These are phyloP conservation scores for Pocillopora grandis DNA, from an alignment of 92 coral and sea anemone genomes.

Conservation along the genomic window DNA sequence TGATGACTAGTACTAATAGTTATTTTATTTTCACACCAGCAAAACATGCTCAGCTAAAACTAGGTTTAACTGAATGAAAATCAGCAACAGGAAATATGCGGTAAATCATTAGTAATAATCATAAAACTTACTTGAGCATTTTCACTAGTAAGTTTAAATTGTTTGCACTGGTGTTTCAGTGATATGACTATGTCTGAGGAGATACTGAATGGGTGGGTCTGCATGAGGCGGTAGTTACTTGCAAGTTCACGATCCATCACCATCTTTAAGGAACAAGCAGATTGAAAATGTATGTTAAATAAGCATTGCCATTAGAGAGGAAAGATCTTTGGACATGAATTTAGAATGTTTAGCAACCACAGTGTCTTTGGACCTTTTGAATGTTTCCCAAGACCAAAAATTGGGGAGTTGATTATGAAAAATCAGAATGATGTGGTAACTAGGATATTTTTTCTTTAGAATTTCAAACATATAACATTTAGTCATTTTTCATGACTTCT, in stretches of 20 bases:
- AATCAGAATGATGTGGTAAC: no score
- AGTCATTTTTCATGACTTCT: no score
- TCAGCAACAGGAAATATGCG: no score
- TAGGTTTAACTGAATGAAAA: no score
- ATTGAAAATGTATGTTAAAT: neutral
- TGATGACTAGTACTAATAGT: no score
- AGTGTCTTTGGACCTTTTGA: neutral
- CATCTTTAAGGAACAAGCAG: slow-evolving; percentile 36
- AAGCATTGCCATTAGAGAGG: neutral
- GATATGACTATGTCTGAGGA: slow-evolving; percentile 55
- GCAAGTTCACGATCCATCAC: slow-evolving; percentile 70
- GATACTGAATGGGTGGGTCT: slow-evolving; percentile 63
- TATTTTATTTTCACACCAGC: no score
- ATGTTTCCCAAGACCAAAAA: no score
- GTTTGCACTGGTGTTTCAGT: slow-evolving; percentile 39
- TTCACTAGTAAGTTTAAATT: slow-evolving; percentile 67
- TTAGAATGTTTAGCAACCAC: neutral
- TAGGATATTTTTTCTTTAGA: no score
- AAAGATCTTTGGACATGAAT: neutral
- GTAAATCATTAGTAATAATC: no score
- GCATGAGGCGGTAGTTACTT: slow-evolving; percentile 59
- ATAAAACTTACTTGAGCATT: slow-evolving; percentile 47
- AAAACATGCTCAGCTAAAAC: no score
- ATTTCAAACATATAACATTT: no score
- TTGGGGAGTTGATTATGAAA: no score